Conservation (phyloP, 2,888 invertebrate species). For the Dicranocentrus wangi region DNA sequence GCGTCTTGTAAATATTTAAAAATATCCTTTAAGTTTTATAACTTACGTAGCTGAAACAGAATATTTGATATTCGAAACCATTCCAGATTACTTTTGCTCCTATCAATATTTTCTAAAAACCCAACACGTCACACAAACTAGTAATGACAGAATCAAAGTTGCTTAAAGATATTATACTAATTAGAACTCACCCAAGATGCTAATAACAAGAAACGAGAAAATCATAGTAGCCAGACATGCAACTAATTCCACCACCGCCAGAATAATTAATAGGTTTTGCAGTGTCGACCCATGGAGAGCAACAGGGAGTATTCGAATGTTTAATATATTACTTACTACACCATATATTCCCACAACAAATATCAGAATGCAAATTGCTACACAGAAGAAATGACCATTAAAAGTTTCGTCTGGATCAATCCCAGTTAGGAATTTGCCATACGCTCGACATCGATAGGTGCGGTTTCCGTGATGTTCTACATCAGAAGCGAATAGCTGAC, state of each 20-base stretch:
- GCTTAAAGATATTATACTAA: too few species aligned
- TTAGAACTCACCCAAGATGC: background rate
- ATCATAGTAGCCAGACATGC: background rate
- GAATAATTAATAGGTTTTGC: background rate
- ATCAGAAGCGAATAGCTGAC: background rate
- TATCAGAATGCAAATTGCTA: background rate
- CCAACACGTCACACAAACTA: too few species aligned
- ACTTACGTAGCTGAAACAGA: conserved; percentile 7
- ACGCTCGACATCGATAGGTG: background rate
- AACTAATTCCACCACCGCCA: background rate
- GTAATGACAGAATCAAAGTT: too few species aligned
- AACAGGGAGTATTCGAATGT: background rate
- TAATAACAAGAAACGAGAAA: background rate
- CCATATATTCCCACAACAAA: conserved; percentile 1
- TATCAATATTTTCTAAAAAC: conserved; percentile 33
- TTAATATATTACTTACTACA: background rate
- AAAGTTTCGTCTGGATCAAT: background rate
- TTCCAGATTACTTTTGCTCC: conserved; percentile 10
- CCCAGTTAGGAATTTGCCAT: background rate
- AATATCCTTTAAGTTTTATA: too few species aligned
- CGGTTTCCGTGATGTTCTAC: background rate
- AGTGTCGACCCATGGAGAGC: background rate
- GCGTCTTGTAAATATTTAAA: too few species aligned
- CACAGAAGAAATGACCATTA: background rate
- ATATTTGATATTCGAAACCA: conserved; percentile 38